Conservation (phyloP, 2,888 invertebrate genomes). For the Coecobrya sp. region DNA sequence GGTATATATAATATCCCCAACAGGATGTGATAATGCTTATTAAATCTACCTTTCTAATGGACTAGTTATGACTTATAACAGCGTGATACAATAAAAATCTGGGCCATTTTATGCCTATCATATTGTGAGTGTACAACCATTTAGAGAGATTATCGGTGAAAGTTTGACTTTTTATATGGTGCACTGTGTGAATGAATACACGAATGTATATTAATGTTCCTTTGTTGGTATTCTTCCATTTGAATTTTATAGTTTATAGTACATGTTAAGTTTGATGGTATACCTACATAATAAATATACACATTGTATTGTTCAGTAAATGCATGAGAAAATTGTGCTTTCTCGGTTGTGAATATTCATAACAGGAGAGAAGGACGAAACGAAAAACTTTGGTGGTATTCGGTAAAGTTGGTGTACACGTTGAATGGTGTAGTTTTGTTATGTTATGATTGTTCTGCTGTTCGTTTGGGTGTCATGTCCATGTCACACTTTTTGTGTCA, state of each 20-base stretch:
- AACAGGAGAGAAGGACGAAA: not conserved
- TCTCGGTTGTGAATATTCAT: not conserved
- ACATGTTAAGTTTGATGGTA: not conserved
- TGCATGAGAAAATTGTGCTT: not conserved
- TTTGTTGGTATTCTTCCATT: not conserved
- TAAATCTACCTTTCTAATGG: slow-evolving; percentile 44
- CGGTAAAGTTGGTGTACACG: not conserved
- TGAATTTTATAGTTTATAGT: not conserved
- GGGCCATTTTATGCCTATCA: slow-evolving; percentile 17
- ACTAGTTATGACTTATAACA: not conserved
- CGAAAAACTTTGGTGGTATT: not conserved
- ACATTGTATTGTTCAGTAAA: not conserved
- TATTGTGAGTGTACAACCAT: not conserved
- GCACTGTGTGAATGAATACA: not conserved
- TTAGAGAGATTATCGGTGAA: slow-evolving; percentile 1
- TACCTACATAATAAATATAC: not conserved
- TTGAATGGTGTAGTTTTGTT: not conserved
- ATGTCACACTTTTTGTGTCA: slow-evolving; percentile 40
- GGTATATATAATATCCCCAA: slow-evolving; percentile 17
- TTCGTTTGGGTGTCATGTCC: slow-evolving; percentile 33
- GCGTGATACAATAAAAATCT: slow-evolving; percentile 18
- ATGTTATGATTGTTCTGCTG: slow-evolving; percentile 8
- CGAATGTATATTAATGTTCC: not conserved
- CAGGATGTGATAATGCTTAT: slow-evolving; percentile 37
- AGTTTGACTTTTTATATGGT: not conserved